Percentiles rank a stretch among this genome's conserved stretches.
These are phyloP conservation scores for Tubulanus polymorphus DNA, from an alignment of 2,888 invertebrate species.

Conservation along the genomic window DNA sequence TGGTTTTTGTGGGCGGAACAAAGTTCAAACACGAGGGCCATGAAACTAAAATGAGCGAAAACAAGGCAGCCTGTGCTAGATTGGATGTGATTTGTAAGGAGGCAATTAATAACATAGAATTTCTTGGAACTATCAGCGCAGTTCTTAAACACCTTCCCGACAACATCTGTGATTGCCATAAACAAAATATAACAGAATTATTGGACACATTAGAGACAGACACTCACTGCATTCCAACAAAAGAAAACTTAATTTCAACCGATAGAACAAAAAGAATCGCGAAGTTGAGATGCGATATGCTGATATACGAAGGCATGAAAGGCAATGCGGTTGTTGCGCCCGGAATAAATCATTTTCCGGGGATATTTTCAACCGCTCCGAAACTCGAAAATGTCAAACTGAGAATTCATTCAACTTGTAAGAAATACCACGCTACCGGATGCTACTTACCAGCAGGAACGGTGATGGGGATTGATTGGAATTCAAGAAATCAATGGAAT, in stretches of 20 bases:
- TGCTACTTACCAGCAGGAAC: neutral
- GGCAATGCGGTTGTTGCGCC: neutral
- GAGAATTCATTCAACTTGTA: neutral
- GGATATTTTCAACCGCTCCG: neutral
- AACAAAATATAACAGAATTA: no score
- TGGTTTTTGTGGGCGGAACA: no score
- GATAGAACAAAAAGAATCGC: neutral
- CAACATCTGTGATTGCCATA: no score
- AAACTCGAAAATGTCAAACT: neutral
- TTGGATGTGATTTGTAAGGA: no score
- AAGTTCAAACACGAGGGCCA: no score
- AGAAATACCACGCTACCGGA: neutral
- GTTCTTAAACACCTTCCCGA: no score
- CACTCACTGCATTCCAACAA: no score
- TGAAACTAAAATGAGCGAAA: no score
- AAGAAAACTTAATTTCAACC: neutral
- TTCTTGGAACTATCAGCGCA: no score
- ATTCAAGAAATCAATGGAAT: neutral
- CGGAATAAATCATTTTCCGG: neutral
- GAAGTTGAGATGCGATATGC: neutral
- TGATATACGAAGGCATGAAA: neutral
- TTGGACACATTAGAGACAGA: no score
- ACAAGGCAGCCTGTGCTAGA: no score
- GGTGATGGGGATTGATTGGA: neutral
- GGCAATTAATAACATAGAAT: no score